These are phyloP conservation scores for Pollenia amentaria DNA, from an alignment of 2,888 invertebrate genomes.

Conservation along the genomic window DNA sequence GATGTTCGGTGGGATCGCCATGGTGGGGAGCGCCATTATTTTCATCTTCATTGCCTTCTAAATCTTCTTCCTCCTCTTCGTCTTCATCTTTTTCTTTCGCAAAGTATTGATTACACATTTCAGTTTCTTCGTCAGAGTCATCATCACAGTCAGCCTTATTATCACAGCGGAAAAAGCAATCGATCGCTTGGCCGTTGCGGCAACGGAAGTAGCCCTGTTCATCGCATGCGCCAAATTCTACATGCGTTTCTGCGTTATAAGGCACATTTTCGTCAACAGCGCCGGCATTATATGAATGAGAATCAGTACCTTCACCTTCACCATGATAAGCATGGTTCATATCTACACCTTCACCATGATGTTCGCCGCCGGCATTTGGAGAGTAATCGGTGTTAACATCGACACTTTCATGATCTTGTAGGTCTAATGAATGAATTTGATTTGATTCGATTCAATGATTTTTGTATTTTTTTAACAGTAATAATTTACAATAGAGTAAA, in stretches of 20 bases:
- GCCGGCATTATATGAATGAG: constrained; percentile 13
- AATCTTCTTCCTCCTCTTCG: constrained; percentile 9
- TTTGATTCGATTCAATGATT: constrained; percentile 31
- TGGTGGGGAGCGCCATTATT: not conserved
- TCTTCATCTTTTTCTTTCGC: constrained; percentile 34
- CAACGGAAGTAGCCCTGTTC: constrained; percentile 87
- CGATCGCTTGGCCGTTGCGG: constrained; percentile 87
- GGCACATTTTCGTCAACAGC: not conserved
- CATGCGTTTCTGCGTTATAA: constrained; percentile 1
- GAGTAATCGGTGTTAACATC: constrained; percentile 56
- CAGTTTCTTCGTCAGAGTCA: constrained; percentile 54
- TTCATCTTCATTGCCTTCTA: constrained; percentile 24
- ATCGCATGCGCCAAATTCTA: constrained; percentile 43
- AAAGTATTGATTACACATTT: constrained; percentile 48
- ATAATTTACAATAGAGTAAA: constrained; percentile 43
- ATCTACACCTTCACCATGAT: constrained; percentile 55
- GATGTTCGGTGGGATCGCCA: constrained; percentile 35
- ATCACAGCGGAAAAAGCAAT: constrained; percentile 78
- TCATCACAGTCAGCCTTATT: constrained; percentile 55
- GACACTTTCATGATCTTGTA: constrained; percentile 62
- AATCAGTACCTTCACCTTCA: constrained; percentile 30
- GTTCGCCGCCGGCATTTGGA: constrained; percentile 32
- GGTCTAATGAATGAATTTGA: constrained; percentile 66
- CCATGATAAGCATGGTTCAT: constrained; percentile 40
- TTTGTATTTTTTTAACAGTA: constrained; percentile 10